Percentiles rank a stretch among this genome's conserved stretches.
Evolutionary conservation across 2,113 vertebrate genomes (phyloP).

Genomic region (Anser brachyrhynchus): DNA sequence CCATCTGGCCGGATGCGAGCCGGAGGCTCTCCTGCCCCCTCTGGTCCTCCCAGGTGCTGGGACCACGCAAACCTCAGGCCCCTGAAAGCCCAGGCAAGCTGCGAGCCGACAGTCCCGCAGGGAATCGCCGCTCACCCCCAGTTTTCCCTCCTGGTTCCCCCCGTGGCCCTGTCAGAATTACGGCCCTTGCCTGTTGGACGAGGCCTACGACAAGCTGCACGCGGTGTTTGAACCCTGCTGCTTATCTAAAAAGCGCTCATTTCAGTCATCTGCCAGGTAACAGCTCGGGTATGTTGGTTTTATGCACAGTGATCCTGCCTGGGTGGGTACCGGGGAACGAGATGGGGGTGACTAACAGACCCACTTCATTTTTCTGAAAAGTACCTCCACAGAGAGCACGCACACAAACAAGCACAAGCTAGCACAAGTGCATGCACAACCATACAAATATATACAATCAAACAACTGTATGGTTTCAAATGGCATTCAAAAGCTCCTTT

Average conservation of each 20-base stretch:
- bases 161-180: neutral
- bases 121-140: neutral
- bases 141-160: neutral
- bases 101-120: neutral
- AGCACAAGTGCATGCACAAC: neutral
- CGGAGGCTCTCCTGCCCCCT: rapidly evolving
- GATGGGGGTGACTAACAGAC: neutral
- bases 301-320: neutral
- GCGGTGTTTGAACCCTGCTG: rapidly evolving
- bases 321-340: rapidly evolving
- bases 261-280: rapidly evolving
- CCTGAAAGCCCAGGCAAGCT: neutral
- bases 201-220: neutral
- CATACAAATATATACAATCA: neutral
- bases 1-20: neutral
- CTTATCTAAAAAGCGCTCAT: neutral
- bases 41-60: neutral
- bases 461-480: neutral
- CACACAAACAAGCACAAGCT: neutral
- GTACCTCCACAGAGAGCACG: neutral
- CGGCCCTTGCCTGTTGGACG: neutral
- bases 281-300: neutral
- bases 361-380: neutral
- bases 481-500: neutral
- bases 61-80: neutral